Evolutionary conservation across 2,797 vertebrate species (phyloP).

Genomic region (Tolypeutes matacus): DNA sequence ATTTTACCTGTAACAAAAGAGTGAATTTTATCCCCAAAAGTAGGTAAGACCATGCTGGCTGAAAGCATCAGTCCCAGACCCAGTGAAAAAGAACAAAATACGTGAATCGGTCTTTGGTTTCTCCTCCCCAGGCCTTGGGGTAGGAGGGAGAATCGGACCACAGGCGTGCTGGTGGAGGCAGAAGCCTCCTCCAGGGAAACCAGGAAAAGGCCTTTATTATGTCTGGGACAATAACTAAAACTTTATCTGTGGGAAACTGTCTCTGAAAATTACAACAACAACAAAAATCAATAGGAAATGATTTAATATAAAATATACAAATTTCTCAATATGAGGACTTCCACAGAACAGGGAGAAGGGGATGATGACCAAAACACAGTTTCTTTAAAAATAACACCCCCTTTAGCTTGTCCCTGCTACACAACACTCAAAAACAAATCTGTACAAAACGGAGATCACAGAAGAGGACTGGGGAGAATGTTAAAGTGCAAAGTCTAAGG

Average conservation of each 20-base stretch:
- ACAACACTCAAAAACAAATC: too few relatives aligned
- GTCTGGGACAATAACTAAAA: slow-evolving; percentile 34
- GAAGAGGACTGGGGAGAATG: too few relatives aligned
- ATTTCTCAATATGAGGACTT: too few relatives aligned
- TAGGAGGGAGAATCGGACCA: neutral
- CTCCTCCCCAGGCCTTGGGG: neutral
- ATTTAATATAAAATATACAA: neutral
- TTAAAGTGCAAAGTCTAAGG: too few relatives aligned
- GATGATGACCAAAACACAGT: too few relatives aligned
- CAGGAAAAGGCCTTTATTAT: slow-evolving; percentile 23
- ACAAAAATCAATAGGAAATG: slow-evolving; percentile 70
- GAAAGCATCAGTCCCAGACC: neutral
- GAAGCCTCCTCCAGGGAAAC: neutral
- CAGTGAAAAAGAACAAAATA: neutral
- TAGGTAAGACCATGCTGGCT: too few relatives aligned
- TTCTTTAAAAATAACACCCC: too few relatives aligned
- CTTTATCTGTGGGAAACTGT: slow-evolving; percentile 53
- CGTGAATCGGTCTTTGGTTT: neutral
- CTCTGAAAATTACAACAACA: slow-evolving; percentile 72
- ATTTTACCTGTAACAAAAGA: neutral
- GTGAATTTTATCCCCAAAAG: too few relatives aligned
- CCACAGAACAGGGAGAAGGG: too few relatives aligned
- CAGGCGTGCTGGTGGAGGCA: neutral
- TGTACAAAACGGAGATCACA: too few relatives aligned
- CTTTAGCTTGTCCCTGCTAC: too few relatives aligned